Conservation (phyloP, 2,888 invertebrate species). For the Hirtodrosophila histrioides region DNA sequence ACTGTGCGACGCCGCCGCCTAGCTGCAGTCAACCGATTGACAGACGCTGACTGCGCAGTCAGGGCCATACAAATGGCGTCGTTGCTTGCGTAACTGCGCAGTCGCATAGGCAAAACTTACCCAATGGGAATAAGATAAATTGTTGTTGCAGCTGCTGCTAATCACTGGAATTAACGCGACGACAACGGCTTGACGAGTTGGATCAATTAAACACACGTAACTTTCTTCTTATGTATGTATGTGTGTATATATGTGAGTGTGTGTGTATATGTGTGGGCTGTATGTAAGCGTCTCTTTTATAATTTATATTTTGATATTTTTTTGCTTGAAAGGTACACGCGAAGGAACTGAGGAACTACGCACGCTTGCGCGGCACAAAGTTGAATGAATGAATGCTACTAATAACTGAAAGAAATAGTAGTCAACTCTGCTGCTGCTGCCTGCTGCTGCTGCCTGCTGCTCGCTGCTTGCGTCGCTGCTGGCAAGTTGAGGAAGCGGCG, state of each 20-base stretch:
- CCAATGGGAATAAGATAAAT: conserved; percentile 44
- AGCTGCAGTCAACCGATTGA: conserved; percentile 17
- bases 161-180: conserved; percentile 51
- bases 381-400: conserved; percentile 79
- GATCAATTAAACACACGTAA: conserved; percentile 40
- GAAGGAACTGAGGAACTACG: conserved; percentile 80
- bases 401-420: conserved; percentile 79
- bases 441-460: conserved; percentile 36
- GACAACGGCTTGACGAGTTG: conserved; percentile 28
- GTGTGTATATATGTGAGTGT: conserved; percentile 11
- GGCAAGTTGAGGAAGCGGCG: conserved; percentile 73
- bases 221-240: conserved; percentile 11
- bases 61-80: conserved; percentile 20
- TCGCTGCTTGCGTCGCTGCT: conserved; percentile 65
- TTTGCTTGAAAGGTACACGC: conserved; percentile 66
- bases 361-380: conserved; percentile 80
- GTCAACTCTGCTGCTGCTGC: conserved; percentile 67
- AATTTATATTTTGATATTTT: conserved; percentile 12
- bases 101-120: conserved; percentile 51
- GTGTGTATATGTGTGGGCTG: conserved; percentile 9
- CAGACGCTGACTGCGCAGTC: conserved; percentile 51
- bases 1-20: conserved; percentile 58
- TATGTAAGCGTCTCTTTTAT: conserved; percentile 16
- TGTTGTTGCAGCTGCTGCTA: conserved; percentile 24
- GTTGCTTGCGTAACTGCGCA: conserved; percentile 54